A percentile compares a stretch with the other conserved stretches of the same genome.
These are phyloP conservation scores for Neosalanx taihuensis DNA, from an alignment of 2,797 vertebrate genomes.

Conservation along the genomic window DNA sequence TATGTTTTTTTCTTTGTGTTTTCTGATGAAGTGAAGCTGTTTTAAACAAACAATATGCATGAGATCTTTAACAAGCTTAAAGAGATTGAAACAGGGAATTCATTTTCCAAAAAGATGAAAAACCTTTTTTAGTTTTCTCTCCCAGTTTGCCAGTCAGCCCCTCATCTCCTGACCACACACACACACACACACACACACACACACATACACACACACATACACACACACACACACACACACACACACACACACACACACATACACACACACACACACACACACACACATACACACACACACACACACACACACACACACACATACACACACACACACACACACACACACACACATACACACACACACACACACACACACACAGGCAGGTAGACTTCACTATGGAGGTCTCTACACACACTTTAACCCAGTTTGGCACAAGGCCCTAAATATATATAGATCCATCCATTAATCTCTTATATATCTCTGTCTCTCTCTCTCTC, in stretches of 20 bases:
- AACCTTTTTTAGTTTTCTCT: slow-evolving; percentile 38
- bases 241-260: slow-evolving; percentile 25
- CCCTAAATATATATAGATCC: no score
- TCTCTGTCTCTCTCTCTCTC: no score
- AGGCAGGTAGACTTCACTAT: no score
- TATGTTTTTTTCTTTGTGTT: slow-evolving; percentile 76
- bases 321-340: no score
- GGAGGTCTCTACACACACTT: no score
- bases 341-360: no score
- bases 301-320: neutral
- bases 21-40: slow-evolving; percentile 73
- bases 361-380: no score
- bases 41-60: slow-evolving; percentile 83
- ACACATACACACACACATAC: slow-evolving; percentile 32
- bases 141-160: slow-evolving; percentile 27
- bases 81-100: slow-evolving; percentile 72
- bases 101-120: slow-evolving; percentile 77
- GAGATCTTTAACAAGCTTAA: slow-evolving; percentile 73
- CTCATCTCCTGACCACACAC: neutral
- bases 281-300: slow-evolving; percentile 26
- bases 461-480: no score
- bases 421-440: no score
- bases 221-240: slow-evolving; percentile 31
- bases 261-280: slow-evolving; percentile 42
- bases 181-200: slow-evolving; percentile 13